Base-by-base conservation (phyloP, 2,797 vertebrate species). In the Crocidura indochinensis region DNA sequence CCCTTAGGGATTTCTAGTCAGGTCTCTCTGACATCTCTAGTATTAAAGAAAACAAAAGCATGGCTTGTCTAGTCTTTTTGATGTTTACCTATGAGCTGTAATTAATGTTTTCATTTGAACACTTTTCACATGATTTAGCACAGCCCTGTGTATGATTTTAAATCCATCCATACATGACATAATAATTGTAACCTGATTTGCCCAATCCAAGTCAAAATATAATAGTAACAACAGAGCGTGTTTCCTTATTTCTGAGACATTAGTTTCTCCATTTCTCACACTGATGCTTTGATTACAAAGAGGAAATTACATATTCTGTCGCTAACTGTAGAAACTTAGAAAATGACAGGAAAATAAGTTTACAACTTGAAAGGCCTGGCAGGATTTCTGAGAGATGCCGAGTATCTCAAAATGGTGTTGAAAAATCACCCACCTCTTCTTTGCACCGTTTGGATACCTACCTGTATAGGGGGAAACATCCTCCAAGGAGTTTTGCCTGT, bases 71-170 rank as follows among this genome's bases (percentile, higher is more conserved):
- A 47, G 73, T 94, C 65, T 76, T 8, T 92, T 92, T 92, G 27
- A 89, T 96, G 51, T 74, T 96, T 96, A 90, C 94, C 91, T 96
- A 71, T 93, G 75, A 88, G 80, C 96, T 22, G 47, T 88, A 93
- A 95, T 96, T 97, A 93, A 86, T 95, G 91, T 93, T 96, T 94
- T 90, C 94, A 94, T 94, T 95, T 74, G 90, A 87, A 95, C 2
- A 88, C 20, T 95, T 95, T 94, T 94, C 94, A 94, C 88, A 91
- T 74, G 90, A 75, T 87, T 97, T 89, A 95, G 77, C 77, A 81
- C 85, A 96, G 88, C 93, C 93, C 93, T 90, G 86, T 29, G 44
- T n/a, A 86, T 1, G 2, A 84, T 92, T 95, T 97, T 92, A 91
- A 84, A 90, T 29, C 84, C 14, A 85, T 82, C 90, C 26, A 88